Base-by-base conservation (phyloP, 2,797 vertebrate species). In the Discoglossus pictus region DNA sequence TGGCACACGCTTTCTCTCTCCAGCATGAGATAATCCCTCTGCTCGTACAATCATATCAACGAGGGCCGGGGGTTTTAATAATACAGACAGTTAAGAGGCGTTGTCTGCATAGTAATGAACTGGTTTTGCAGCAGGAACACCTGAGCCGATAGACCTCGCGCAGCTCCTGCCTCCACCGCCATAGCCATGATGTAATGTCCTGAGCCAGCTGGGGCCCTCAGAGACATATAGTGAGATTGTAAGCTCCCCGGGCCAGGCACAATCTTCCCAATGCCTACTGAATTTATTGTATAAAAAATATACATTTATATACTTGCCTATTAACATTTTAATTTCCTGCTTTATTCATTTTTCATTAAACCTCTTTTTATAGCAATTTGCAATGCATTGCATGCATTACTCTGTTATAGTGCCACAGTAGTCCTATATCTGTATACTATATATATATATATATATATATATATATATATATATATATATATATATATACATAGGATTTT, bases 91-190 rank as follows among this genome's bases (percentile, higher is more conserved):
- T 77, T 77, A 51, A 63, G 73, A 78, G 68, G 53, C 76, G 63
- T 65, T 64, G 77, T 70, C 73, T 77, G 78, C 76, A 77, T 75
- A 0, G 0, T 81, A 79, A 85, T 82, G 74, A 83, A 78, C 72
- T 81, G 71, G 80, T 23, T 55, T 56, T 1, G 1, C 67, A 31
- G 34, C 42, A 56, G 61, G n/a, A 65, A 76, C 84, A 85, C 82
- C 80, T 85, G 82, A 85, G 83, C 82, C 79, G 72, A 74, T 66
- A 77, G 52, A 74, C 74, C 61, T 68, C 65, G 76, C 55, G 66
- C 51, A 59, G 25, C 71, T 72, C 48, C 46, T 56, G 61, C 66
- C 65, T 16, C 58, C 42, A 2, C 38, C 55, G 15, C 52, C 0
- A n/a, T 11, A 73, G 61, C 40, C 54, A 64, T 76, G 79, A 72